A percentile compares a stretch with the other conserved stretches of the same genome.
Conservation (phyloP, 1,140 invertebrate genomes). For the Pseudomyrmex pallidus region DNA sequence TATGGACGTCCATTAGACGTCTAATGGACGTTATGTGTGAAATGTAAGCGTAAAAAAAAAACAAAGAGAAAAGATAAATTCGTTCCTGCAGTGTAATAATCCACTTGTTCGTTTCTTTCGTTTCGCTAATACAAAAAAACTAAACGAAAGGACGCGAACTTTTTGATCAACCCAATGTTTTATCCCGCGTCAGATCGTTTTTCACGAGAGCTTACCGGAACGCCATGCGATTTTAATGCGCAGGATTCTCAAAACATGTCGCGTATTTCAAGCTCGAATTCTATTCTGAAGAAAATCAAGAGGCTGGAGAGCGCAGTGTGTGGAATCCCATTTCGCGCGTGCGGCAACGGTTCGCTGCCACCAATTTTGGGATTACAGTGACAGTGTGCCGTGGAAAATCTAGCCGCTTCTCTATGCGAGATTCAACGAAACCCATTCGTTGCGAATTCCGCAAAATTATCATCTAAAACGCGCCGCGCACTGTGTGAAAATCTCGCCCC, state of each 20-base stretch:
- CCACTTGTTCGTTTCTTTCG: not conserved
- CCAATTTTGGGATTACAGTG: conserved; percentile 56
- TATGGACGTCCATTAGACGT: too few relatives aligned
- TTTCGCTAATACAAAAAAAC: not conserved
- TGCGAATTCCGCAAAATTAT: conserved; percentile 40
- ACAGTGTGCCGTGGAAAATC: conserved; percentile 39
- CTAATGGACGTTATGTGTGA: too few relatives aligned
- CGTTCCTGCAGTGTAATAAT: too few relatives aligned
- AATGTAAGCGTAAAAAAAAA: too few relatives aligned
- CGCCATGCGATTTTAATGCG: conserved; percentile 39
- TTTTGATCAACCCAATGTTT: not conserved
- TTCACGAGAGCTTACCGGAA: conserved; percentile 10
- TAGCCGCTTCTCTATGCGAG: conserved; percentile 30
- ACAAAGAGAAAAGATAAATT: too few relatives aligned
- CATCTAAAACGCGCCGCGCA: not conserved
- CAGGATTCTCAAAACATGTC: conserved; percentile 32
- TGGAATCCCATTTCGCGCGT: not conserved
- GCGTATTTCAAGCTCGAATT: conserved; percentile 11
- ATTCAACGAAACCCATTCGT: conserved; percentile 15
- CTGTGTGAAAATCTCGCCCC: not conserved
- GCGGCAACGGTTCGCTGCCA: conserved; percentile 22
- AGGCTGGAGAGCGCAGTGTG: not conserved
- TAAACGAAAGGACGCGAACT: not conserved
- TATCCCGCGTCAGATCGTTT: not conserved
- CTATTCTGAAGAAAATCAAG: conserved; percentile 38